Conservation (phyloP, 2,113 vertebrate genomes). For the Herpetotheres cachinnans region DNA sequence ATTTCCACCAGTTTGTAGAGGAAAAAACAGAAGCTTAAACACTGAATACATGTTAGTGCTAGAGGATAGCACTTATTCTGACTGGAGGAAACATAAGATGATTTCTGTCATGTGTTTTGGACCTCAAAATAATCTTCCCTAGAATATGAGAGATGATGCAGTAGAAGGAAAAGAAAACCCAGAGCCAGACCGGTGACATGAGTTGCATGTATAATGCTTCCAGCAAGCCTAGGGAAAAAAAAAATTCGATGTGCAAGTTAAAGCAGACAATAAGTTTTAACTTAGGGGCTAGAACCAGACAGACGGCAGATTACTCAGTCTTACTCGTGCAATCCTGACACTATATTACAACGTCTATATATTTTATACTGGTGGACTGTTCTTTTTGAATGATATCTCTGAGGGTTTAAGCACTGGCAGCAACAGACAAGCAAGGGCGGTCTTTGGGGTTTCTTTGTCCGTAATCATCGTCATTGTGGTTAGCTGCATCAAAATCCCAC, state of each 20-base stretch:
- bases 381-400: not conserved
- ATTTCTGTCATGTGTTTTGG: not conserved
- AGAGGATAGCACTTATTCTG: not conserved
- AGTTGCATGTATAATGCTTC: constrained; percentile 34
- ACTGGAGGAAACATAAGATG: not conserved
- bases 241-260: not conserved
- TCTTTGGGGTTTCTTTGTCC: not conserved
- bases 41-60: not conserved
- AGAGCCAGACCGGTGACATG: not conserved
- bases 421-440: not conserved
- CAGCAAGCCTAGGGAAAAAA: not conserved
- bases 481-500: not conserved
- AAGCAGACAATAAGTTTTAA: not conserved
- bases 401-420: not conserved
- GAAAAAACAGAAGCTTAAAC: not conserved
- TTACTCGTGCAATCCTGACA: not conserved
- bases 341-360: not conserved
- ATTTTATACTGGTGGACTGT: not conserved
- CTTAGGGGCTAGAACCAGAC: not conserved
- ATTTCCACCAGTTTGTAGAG: not conserved
- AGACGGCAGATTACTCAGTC: not conserved
- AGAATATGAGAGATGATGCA: not conserved
- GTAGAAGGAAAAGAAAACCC: constrained; percentile 3
- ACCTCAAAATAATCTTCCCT: not conserved
- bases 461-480: not conserved